Evolutionary conservation across 2,113 vertebrate species (phyloP).

Genomic region (Elanoides forficatus): DNA sequence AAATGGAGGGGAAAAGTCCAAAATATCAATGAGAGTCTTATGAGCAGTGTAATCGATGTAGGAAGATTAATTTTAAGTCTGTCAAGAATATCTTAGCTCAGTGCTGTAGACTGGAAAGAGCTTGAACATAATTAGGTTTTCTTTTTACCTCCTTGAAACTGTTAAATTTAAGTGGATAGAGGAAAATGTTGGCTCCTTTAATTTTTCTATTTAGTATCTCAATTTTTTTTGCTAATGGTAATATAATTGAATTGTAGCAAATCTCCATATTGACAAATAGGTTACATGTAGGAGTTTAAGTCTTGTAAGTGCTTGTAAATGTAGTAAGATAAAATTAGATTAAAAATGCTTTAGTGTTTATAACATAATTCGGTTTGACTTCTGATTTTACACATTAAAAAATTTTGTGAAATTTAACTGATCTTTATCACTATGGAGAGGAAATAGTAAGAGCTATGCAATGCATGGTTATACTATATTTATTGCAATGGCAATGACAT

Average conservation of each 20-base stretch:
- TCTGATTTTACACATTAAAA: not conserved
- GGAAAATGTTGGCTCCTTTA: not conserved
- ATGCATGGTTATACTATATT: not conserved
- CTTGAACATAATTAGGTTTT: not conserved
- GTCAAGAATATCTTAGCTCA: not conserved
- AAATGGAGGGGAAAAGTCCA: not conserved
- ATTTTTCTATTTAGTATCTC: not conserved
- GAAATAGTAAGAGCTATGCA: not conserved
- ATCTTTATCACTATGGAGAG: not conserved
- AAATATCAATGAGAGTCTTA: not conserved
- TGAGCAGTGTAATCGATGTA: not conserved
- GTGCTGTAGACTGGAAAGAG: not conserved
- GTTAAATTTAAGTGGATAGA: not conserved
- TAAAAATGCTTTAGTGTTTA: not conserved
- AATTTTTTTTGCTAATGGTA: not conserved
- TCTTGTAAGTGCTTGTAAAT: not conserved
- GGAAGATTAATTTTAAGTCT: not conserved
- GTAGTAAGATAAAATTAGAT: not conserved
- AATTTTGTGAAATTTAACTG: not conserved
- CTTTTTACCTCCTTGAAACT: not conserved
- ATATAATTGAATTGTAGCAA: not conserved
- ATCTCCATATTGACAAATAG: conserved; percentile 18
- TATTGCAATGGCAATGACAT: not conserved
- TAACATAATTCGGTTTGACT: not conserved
- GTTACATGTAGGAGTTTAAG: not conserved